Evolutionary conservation across 2,113 vertebrate genomes (phyloP), one percentile per base, ranked within the genome.

Genomic region (Ammodytes dubius): DNA sequence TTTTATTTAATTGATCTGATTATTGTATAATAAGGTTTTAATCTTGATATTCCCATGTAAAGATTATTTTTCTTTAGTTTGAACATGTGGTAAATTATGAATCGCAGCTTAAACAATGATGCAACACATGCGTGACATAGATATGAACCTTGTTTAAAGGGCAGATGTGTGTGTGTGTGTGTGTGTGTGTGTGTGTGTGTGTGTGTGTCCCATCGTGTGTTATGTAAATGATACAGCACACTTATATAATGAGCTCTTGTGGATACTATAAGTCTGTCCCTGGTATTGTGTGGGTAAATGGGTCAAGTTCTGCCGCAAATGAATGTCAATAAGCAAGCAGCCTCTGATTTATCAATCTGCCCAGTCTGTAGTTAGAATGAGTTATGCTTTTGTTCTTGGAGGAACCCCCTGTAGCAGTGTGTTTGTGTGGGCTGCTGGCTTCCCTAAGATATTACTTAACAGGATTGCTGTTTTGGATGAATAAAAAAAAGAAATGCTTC

Each of bases 331-430:
- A 50, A 78, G 39, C 52, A 50, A 78, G 39, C 52, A 43, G 35
- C 39, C 13, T 71, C 11, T 45, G 37, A 78, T 65, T 61, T 13
- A 4, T 40, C 35, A 75, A 46, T 63, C 17, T 65, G 43, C 47
- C 52, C n/a, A 47, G 53, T 43, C 70, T 75, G 49, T 46, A 19
- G 64, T 8, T 68, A 46, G 42, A 13, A 61, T 69, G 60, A 76
- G 35, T 42, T 70, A 11, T 37, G 37, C 49, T 70, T 59, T 59
- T 77, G 35, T 81, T 85, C 12, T 66, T 19, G 3, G 37, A 83
- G 79, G 67, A 81, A 87, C 63, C 57, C 71, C 53, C 69, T 78
- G 72, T 42, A 63, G 68, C 43, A 73, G 76, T 79, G 68, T 77
- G 57, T 76, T 56, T 77, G 50, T 74, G 72, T 64, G 64, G 52